Conservation (phyloP, 2,888 invertebrate species). For the Balanococcus diminutus region DNA sequence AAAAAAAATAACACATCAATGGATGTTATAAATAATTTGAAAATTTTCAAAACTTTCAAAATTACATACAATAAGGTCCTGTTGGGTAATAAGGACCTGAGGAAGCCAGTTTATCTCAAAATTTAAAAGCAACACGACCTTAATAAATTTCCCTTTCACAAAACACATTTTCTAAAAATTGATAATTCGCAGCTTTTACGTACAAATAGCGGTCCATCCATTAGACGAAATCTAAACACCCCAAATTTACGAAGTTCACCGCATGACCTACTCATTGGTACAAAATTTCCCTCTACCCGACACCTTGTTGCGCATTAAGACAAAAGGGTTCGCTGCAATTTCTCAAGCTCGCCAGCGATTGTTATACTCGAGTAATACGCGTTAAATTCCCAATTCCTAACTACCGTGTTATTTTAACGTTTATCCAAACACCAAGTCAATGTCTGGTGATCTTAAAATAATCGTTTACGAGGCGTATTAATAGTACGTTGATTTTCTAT, state of each 20-base stretch:
- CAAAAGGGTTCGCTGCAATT: neutral
- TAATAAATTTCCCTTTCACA: too few relatives aligned
- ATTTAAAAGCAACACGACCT: too few relatives aligned
- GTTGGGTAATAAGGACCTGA: too few relatives aligned
- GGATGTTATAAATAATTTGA: too few relatives aligned
- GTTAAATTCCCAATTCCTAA: neutral
- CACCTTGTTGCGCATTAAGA: neutral
- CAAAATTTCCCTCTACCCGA: neutral
- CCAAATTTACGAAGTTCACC: neutral
- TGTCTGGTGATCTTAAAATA: conserved; percentile 35
- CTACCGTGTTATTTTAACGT: conserved; percentile 24
- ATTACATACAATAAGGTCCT: too few relatives aligned
- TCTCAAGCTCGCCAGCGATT: neutral
- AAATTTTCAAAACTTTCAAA: too few relatives aligned
- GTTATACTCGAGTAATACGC: neutral
- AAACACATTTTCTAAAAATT: too few relatives aligned
- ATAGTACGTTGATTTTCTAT: conserved; percentile 20
- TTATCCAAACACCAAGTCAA: conserved; percentile 29
- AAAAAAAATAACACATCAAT: too few relatives aligned
- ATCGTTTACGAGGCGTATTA: conserved; percentile 15
- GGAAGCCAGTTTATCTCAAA: too few relatives aligned
- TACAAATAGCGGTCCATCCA: too few relatives aligned
- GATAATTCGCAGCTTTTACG: too few relatives aligned
- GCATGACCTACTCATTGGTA: neutral
- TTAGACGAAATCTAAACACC: too few relatives aligned